These are phyloP conservation scores for Arge pagana DNA, from an alignment of 2,888 invertebrate species.

Conservation along the genomic window DNA sequence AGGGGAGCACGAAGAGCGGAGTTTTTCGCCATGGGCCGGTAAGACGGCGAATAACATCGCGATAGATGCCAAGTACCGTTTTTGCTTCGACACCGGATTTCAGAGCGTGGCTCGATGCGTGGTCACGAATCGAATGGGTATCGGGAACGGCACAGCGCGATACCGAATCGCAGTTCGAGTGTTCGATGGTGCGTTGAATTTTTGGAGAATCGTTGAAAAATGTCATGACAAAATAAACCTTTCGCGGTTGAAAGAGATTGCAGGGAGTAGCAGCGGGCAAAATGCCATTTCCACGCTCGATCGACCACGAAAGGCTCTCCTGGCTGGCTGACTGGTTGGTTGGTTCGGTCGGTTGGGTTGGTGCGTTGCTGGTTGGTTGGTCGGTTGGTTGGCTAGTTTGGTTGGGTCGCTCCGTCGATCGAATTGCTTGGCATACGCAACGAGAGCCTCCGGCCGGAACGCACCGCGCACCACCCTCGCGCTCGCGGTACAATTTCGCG, in stretches of 20 bases:
- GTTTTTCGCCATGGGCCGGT: no score
- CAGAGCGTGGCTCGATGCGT: no score
- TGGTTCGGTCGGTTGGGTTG: constrained; percentile 14
- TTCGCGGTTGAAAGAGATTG: constrained; percentile 20
- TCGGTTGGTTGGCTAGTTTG: constrained; percentile 2
- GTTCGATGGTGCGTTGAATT: constrained; percentile 11
- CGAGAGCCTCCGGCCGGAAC: constrained; percentile 3
- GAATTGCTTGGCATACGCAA: constrained; percentile 8
- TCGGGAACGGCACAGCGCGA: constrained; percentile 3
- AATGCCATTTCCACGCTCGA: constrained; percentile 22
- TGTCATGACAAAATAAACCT: constrained; percentile 20
- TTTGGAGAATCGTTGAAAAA: constrained; percentile 17
- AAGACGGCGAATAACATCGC: no score
- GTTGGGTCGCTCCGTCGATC: constrained; percentile 6
- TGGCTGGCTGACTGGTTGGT: constrained; percentile 16
- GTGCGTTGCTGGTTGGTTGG: constrained; percentile 10
- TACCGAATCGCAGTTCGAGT: constrained; percentile 12
- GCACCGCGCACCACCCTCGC: not conserved
- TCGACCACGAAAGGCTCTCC: constrained; percentile 20
- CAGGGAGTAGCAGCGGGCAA: constrained; percentile 19
- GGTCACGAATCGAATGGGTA: no score
- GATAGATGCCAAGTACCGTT: no score
- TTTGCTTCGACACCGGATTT: no score
- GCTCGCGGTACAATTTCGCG: constrained; percentile 11
- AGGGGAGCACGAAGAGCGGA: no score